Percentiles rank a stretch among this genome's conserved stretches.
Conservation (phyloP, 1,140 invertebrate genomes). For the Aphis gossypii region DNA sequence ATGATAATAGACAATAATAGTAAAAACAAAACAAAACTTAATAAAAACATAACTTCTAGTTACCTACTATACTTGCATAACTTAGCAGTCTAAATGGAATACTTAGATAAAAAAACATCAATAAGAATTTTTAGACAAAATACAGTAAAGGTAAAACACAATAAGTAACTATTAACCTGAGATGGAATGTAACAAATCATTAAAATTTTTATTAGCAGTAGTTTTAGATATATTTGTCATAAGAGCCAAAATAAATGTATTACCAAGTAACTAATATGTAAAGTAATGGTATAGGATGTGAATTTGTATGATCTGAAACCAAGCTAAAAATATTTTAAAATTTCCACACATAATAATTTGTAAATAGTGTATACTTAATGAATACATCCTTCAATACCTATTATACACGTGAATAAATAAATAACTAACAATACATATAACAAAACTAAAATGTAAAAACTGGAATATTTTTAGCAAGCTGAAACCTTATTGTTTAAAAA, state of each 20-base stretch:
- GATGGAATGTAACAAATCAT: slow-evolving; percentile 17
- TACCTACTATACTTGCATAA: not conserved
- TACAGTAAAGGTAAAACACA: not conserved
- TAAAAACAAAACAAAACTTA: slow-evolving; percentile 35
- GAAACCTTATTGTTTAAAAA: not conserved
- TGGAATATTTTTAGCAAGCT: not conserved
- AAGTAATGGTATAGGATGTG: not conserved
- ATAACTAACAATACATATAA: not conserved
- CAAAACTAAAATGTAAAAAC: not conserved
- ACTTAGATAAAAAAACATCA: not conserved
- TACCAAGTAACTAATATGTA: not conserved
- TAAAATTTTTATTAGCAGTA: not conserved
- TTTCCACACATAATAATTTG: not conserved
- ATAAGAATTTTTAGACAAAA: not conserved
- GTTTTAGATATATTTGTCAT: not conserved
- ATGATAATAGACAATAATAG: not conserved
- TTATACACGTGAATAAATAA: not conserved
- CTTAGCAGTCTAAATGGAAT: not conserved
- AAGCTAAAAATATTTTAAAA: not conserved
- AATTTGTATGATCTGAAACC: not conserved
- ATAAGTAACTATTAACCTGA: not conserved
- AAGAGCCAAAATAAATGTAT: not conserved
- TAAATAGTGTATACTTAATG: not conserved
- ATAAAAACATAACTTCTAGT: slow-evolving; percentile 2
- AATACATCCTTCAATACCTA: not conserved